Base-by-base conservation (phyloP, 2,888 invertebrate genomes). In the Pseudeuparius sepicola region DNA sequence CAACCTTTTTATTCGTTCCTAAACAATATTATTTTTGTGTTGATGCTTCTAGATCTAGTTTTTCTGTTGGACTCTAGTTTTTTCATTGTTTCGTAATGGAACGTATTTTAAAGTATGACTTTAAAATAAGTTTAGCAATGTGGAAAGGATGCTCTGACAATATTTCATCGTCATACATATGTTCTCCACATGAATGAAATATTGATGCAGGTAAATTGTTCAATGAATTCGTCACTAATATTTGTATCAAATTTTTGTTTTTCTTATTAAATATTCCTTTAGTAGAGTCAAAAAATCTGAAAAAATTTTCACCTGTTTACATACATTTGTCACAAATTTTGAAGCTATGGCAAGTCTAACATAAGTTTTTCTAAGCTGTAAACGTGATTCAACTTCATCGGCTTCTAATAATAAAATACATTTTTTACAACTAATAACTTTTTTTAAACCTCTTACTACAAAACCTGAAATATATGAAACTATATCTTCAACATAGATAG, bases 361-460 rank as follows among this genome's bases (percentile, higher is more conserved):
- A n/a, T 20, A 20, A 20, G 20, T 20, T 20, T 20, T 20, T 6
- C n/a, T 6, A 7, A 7, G 20, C 20, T 20, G 20, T 20, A 20
- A n/a, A 20, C n/a, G 6, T 7, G 20, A 20, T n/a, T 7, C 6
- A 20, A 6, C 20, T 20, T 7, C 6, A 6, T 20, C 20, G n/a
- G 7, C n/a, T 20, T 20, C 20, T 20, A 20, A 20, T 7, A 7
- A 7, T 6, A 20, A 7, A 7, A 20, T n/a, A n/a, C 6, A 20
- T 6, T 6, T n/a, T 7, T 6, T 7, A n/a, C 20, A 20, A 20
- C n/a, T 20, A 20, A 20, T n/a, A 20, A 20, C n/a, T 20, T 20
- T 20, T 20, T n/a, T 20, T 20, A 20, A 20, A 20, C 20, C 20
- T n/a, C n/a, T 20, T 6, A 20, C n/a, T 20, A 20, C 20, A 20